phyloP scores from a whole-genome alignment of 2,888 invertebrate species.

The Smittia sp. region DNA sequence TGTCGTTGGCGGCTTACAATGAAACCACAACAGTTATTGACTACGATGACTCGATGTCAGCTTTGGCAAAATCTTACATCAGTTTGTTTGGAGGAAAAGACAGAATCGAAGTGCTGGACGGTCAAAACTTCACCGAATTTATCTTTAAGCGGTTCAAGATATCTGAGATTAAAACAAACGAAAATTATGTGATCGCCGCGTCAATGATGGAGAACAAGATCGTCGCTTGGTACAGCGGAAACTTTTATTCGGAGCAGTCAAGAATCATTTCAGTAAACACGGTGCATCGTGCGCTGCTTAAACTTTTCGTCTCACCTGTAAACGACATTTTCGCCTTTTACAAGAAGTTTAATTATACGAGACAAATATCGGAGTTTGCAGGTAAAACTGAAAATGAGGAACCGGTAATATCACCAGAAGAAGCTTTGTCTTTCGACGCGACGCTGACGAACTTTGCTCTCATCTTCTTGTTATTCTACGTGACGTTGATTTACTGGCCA shows the following conservation, averaged over 20 bases:
- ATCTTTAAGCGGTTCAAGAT: neutral
- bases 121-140: neutral
- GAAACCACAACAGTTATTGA: neutral
- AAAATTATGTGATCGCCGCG: neutral
- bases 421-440: neutral
- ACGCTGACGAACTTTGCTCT: neutral
- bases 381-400: neutral
- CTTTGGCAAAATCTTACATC: neutral
- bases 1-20: neutral
- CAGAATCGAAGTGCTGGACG: neutral
- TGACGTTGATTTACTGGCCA: constrained; percentile 39
- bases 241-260: neutral
- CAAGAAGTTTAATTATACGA: neutral
- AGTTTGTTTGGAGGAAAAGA: neutral
- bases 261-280: neutral
- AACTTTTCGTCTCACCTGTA: neutral
- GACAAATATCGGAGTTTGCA: neutral
- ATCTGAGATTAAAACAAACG: neutral
- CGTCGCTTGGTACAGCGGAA: neutral
- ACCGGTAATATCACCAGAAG: neutral
- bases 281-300: neutral
- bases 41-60: neutral
- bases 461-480: neutral
- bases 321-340: neutral
- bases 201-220: neutral